Percentiles rank a stretch among this genome's conserved stretches.
These are phyloP conservation scores for Mycetomoellerius zeteki DNA, from an alignment of 1,140 invertebrate genomes.

Conservation along the genomic window DNA sequence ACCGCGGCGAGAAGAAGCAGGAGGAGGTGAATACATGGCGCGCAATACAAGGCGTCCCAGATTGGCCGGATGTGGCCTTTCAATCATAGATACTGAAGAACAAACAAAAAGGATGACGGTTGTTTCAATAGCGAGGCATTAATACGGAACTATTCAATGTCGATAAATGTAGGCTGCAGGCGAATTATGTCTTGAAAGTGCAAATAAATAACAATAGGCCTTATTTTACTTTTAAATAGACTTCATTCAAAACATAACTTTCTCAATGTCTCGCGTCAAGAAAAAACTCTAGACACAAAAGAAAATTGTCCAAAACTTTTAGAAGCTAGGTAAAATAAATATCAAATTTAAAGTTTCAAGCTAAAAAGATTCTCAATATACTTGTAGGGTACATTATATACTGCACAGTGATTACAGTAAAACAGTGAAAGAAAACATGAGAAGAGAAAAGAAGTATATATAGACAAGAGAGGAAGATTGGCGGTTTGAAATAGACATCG, in stretches of 20 bases:
- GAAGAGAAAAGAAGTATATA: background rate
- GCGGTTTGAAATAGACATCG: slow-evolving; percentile 69
- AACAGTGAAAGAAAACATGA: slow-evolving; percentile 15
- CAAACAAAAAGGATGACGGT: background rate
- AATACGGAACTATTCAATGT: background rate
- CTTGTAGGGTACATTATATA: slow-evolving; percentile 10
- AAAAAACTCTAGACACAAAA: too few species aligned
- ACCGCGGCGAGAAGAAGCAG: background rate
- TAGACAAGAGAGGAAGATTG: slow-evolving; percentile 50
- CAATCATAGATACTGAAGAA: slow-evolving; percentile 27
- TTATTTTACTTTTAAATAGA: slow-evolving; percentile 16
- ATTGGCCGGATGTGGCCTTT: slow-evolving; percentile 37
- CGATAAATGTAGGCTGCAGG: background rate
- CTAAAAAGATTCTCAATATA: background rate
- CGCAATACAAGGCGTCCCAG: slow-evolving; percentile 11
- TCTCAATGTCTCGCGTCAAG: background rate
- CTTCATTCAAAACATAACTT: background rate
- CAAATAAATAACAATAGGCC: slow-evolving; percentile 21
- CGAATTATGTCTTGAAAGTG: background rate
- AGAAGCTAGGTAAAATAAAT: background rate
- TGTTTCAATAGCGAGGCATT: slow-evolving; percentile 10
- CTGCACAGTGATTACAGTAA: background rate
- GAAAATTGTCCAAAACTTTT: background rate
- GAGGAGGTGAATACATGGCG: slow-evolving; percentile 6
- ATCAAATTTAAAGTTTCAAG: background rate